A percentile compares a stretch with the other conserved stretches of the same genome.
Conservation (phyloP, 2,113 vertebrate species). For the Pogona vitticeps region DNA sequence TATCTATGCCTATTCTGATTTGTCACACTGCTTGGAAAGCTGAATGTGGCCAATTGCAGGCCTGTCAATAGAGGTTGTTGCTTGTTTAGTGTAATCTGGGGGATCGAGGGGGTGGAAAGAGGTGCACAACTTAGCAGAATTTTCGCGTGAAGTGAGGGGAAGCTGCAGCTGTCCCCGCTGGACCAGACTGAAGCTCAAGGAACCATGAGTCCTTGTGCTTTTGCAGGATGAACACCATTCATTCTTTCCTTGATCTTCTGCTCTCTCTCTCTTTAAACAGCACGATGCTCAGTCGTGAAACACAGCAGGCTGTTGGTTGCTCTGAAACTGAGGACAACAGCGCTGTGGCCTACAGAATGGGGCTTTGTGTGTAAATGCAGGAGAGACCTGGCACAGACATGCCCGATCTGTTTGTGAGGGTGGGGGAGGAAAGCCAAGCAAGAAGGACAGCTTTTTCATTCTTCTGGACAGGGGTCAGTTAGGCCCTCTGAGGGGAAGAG, state of each 20-base stretch:
- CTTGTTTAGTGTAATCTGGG: background rate
- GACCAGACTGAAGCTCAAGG: background rate
- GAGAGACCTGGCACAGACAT: slow-evolving; percentile 58
- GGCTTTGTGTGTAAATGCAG: slow-evolving; percentile 49
- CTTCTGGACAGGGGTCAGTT: background rate
- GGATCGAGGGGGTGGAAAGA: background rate
- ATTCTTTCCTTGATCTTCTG: background rate
- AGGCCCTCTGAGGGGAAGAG: background rate
- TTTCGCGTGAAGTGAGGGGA: too few relatives aligned
- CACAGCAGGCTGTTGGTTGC: background rate
- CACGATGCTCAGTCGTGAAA: background rate
- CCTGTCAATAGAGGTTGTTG: background rate
- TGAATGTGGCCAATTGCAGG: background rate
- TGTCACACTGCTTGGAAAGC: background rate
- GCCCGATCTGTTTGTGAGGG: slow-evolving; percentile 20
- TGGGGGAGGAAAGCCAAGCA: background rate
- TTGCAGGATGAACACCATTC: background rate
- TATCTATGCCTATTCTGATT: background rate
- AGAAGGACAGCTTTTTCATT: slow-evolving; percentile 22
- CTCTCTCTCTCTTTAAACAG: background rate
- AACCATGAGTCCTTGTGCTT: background rate
- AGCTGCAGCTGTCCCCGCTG: too few relatives aligned
- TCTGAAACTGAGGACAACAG: background rate
- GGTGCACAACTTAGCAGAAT: background rate
- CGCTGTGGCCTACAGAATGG: background rate